Evolutionary conservation across 2,797 vertebrate species (phyloP).

Genomic region (Parambassis ranga): DNA sequence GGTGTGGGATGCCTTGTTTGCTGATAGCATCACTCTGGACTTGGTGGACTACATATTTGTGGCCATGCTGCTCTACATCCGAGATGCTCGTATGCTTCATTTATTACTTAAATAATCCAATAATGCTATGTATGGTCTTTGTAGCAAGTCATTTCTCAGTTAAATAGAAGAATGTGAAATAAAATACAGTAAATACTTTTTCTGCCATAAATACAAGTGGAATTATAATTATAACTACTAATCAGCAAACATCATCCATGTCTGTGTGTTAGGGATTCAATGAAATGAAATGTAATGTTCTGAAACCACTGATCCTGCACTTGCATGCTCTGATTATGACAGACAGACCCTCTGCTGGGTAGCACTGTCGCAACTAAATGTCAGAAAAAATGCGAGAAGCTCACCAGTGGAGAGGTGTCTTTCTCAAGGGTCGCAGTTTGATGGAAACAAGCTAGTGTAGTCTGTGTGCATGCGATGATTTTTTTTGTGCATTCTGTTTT

Average conservation of each 20-base stretch:
- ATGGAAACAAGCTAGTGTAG: neutral
- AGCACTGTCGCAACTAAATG: neutral
- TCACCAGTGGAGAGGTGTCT: neutral
- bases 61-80: slow-evolving; percentile 97
- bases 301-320: too few species aligned
- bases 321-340: too few species aligned
- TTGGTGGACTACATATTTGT: slow-evolving; percentile 97
- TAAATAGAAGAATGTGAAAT: slow-evolving; percentile 36
- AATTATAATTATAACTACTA: neutral
- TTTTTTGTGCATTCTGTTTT: neutral
- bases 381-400: too few species aligned
- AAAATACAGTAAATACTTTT: slow-evolving; percentile 17
- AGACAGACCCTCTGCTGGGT: too few species aligned
- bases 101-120: slow-evolving; percentile 28
- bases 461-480: too few species aligned
- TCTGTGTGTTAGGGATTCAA: too few species aligned
- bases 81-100: slow-evolving; percentile 88
- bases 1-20: slow-evolving; percentile 96
- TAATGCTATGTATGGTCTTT: slow-evolving; percentile 21
- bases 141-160: slow-evolving; percentile 27
- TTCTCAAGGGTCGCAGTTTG: neutral
- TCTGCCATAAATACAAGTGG: neutral
- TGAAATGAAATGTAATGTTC: too few species aligned
- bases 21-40: slow-evolving; percentile 92
- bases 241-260: neutral